Evolutionary conservation across 2,113 vertebrate genomes (phyloP).

Genomic region (Candoia aspera): DNA sequence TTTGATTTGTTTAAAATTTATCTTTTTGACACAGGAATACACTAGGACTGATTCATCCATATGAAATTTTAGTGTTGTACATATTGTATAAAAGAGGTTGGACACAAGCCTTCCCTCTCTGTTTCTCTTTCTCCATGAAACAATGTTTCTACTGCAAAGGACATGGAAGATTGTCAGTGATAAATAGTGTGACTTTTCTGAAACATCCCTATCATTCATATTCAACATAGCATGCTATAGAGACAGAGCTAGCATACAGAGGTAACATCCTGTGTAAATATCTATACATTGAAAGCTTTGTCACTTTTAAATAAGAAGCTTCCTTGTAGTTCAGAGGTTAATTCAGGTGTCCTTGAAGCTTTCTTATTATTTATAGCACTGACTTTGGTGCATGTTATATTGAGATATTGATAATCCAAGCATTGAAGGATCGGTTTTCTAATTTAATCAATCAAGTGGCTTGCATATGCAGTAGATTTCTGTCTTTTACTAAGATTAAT

Average conservation of each 20-base stretch:
- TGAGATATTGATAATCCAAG: conserved; percentile 83
- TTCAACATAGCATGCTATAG: conserved; percentile 4
- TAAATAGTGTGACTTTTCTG: conserved; percentile 23
- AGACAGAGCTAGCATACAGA: conserved; percentile 17
- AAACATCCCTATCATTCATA: not conserved
- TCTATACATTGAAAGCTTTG: conserved; percentile 28
- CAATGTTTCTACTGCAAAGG: not conserved
- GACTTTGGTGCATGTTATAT: conserved; percentile 70
- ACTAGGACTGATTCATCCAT: not conserved
- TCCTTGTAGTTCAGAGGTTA: conserved; percentile 69
- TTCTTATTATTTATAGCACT: conserved; percentile 74
- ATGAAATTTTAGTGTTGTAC: not conserved
- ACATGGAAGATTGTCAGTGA: not conserved
- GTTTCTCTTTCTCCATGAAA: not conserved
- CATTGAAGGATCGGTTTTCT: conserved; percentile 84
- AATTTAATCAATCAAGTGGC: conserved; percentile 82
- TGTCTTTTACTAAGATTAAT: conserved; percentile 83
- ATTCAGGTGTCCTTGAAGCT: conserved; percentile 68
- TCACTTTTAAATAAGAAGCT: conserved; percentile 71
- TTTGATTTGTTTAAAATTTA: not conserved
- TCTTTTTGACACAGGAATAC: not conserved
- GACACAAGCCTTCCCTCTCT: not conserved
- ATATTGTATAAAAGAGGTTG: not conserved
- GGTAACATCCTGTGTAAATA: not conserved
- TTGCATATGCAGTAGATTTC: conserved; percentile 75